Conservation (phyloP, 2,797 vertebrate genomes). For the Pseudochaenichthys georgianus region DNA sequence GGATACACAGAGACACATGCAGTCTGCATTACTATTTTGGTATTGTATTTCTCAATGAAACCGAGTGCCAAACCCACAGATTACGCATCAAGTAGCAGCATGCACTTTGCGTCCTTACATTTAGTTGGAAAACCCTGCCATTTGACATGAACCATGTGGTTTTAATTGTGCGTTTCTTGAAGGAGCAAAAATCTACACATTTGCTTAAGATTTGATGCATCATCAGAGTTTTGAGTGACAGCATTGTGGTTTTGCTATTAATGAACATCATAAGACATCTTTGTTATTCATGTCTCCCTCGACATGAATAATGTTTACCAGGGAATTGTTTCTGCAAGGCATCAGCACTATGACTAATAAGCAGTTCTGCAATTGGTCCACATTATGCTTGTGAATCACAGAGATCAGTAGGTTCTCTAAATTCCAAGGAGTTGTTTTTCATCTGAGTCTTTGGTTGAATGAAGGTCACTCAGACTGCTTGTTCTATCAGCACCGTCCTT, state of each 20-base stretch:
- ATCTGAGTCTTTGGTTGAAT: conserved; percentile 39
- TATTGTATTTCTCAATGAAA: conserved; percentile 32
- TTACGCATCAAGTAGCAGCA: conserved; percentile 10
- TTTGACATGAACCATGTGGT: conserved; percentile 1
- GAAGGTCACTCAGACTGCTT: conserved; percentile 53
- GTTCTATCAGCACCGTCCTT: conserved; percentile 50
- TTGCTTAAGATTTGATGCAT: conserved; percentile 13
- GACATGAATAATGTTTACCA: conserved; percentile 17
- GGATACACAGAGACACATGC: background rate
- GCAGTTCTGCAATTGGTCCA: conserved; percentile 34
- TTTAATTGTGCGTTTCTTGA: conserved; percentile 7
- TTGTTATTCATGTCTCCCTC: too few relatives aligned
- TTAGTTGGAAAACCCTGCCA: background rate
- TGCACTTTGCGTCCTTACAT: background rate
- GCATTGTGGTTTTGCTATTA: conserved; percentile 6
- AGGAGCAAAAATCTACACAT: background rate
- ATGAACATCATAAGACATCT: background rate
- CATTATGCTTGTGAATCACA: conserved; percentile 52
- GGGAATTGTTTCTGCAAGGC: background rate
- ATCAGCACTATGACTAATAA: conserved; percentile 35
- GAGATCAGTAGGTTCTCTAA: conserved; percentile 17
- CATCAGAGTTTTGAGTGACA: conserved; percentile 1
- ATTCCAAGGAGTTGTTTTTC: conserved; percentile 13
- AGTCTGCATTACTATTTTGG: background rate
- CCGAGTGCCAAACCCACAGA: conserved; percentile 9